Conservation (phyloP, 2,113 vertebrate genomes). For the Xerus inauris region DNA sequence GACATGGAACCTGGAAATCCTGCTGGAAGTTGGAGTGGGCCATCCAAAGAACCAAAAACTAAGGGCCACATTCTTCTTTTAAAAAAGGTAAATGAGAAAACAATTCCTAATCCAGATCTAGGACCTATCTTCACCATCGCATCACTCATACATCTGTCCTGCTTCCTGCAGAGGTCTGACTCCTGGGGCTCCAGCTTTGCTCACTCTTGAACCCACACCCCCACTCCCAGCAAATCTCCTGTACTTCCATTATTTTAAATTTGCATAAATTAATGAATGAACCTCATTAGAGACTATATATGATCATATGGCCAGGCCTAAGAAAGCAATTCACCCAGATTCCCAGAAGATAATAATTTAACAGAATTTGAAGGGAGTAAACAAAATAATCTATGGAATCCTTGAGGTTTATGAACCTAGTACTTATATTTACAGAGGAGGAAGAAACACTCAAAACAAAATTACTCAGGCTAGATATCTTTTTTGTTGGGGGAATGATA, state of each 20-base stretch:
- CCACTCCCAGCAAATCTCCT: too few relatives aligned
- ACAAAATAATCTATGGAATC: neutral
- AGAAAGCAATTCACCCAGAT: neutral
- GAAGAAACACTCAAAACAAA: neutral
- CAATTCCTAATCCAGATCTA: too few relatives aligned
- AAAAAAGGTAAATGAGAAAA: too few relatives aligned
- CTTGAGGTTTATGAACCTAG: neutral
- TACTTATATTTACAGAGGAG: neutral
- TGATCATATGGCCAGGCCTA: neutral
- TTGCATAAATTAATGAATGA: neutral
- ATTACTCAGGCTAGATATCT: neutral
- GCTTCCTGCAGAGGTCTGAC: too few relatives aligned
- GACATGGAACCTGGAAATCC: conserved; percentile 92
- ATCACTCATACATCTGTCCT: too few relatives aligned
- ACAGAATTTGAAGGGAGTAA: neutral
- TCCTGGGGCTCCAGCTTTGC: too few relatives aligned
- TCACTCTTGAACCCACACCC: too few relatives aligned
- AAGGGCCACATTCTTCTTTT: conserved; percentile 91
- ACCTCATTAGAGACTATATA: neutral
- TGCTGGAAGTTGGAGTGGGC: conserved; percentile 95
- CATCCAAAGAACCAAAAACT: conserved; percentile 93
- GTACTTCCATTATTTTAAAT: neutral
- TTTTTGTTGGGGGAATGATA: too few relatives aligned
- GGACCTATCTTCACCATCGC: too few relatives aligned
- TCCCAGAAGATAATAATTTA: neutral